Evolutionary conservation across 1,140 invertebrate species (phyloP).

Genomic region (Adelges cooleyi): DNA sequence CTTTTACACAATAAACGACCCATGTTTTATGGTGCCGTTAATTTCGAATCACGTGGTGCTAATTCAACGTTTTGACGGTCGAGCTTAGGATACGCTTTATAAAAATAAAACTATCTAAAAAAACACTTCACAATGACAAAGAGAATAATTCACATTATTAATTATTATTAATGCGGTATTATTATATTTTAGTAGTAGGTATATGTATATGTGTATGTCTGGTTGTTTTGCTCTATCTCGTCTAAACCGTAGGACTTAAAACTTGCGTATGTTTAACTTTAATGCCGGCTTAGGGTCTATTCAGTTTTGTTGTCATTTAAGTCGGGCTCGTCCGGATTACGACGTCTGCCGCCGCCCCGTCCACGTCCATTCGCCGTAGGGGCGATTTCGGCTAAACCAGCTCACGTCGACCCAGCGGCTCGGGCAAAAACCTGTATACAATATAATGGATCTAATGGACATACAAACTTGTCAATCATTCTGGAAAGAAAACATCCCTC

Average conservation of each 20-base stretch:
- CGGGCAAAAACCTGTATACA: too few species aligned
- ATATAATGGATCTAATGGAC: background rate
- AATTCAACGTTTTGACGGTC: too few species aligned
- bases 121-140: background rate
- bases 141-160: background rate
- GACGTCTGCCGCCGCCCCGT: background rate
- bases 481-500: constrained; percentile 10
- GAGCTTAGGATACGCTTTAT: too few species aligned
- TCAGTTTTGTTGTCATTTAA: constrained; percentile 24
- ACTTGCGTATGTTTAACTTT: constrained; percentile 6
- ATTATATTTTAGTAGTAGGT: background rate
- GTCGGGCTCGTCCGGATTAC: constrained; percentile 12
- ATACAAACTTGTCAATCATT: constrained; percentile 21
- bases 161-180: background rate
- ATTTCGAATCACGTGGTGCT: too few species aligned
- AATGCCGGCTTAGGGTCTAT: constrained; percentile 22
- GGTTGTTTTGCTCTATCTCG: background rate
- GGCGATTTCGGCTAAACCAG: background rate
- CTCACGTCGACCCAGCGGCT: background rate
- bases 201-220: too few species aligned
- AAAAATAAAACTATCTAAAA: background rate
- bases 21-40: too few species aligned
- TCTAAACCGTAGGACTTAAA: constrained; percentile 8
- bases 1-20: too few species aligned
- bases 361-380: background rate